Evolutionary conservation across 2,888 invertebrate genomes (phyloP), one percentile per base, ranked within the genome.

Genomic region (Drosophila paranaensis): DNA sequence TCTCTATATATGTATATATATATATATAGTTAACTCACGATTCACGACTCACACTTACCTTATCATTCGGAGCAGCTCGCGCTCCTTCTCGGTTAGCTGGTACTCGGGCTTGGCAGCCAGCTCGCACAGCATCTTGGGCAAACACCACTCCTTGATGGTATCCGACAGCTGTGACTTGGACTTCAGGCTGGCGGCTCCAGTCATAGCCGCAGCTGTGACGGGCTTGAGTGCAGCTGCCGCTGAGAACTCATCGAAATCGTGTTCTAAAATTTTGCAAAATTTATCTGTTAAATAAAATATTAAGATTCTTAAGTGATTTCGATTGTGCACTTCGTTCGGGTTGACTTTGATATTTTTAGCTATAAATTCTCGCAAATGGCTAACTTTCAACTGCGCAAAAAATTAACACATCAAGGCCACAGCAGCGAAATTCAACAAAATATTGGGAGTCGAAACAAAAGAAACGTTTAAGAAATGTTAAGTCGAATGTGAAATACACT

Each of bases 121-220:
- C 79, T 93, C 93, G 65, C 93, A 93, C 0, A 93, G 80, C 91
- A 93, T 91, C 81, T 93, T 93, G 9, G 93, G 93, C 64, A 93
- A 73, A 65, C 93, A 93, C 3, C 92, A 91, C 53, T 93, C 93
- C 66, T 92, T 88, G 43, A 93, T 91, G 68, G 93, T 90, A 71
- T 92, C 92, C 40, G 92, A 88, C 6, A 93, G 71, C 69, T 92
- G 91, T 0, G 88, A 79, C 68, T 92, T 92, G 2, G 77, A 72
- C 60, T 84, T 85, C 8, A 84, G 65, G 27, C 70, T 77, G 0
- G 85, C 89, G 0, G 85, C 89, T 16, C 74, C 85, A 0, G 78
- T 71, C 16, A 89, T 77, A 43, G 76, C 80, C 0, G 71, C 76
- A 54, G 63, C 53, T 16, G 66, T 16, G 2, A 42, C 66, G 6